phyloP scores from a whole-genome alignment of 2,797 vertebrate genomes.

The Taeniopygia guttata region DNA sequence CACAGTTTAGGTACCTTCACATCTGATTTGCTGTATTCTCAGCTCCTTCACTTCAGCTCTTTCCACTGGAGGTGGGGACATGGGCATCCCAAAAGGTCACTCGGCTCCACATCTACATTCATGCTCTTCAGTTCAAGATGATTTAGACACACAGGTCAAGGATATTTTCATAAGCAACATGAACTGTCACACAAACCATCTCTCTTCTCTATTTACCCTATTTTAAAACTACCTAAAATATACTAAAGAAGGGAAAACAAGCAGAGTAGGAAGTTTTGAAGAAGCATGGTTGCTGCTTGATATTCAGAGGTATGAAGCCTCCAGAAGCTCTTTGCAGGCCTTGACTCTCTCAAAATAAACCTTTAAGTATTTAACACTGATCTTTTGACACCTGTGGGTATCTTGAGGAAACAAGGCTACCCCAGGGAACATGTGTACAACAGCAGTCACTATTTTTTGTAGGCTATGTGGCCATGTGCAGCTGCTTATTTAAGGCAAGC shows the following conservation, averaged over 20 bases:
- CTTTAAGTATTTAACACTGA: not conserved
- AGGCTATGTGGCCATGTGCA: not conserved
- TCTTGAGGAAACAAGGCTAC: not conserved
- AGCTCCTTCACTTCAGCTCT: not conserved
- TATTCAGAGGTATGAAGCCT: not conserved
- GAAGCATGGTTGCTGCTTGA: not conserved
- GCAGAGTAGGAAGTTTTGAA: not conserved
- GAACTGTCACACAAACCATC: not conserved
- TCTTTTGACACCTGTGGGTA: not conserved
- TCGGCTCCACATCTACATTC: not conserved
- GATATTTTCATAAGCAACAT: not conserved
- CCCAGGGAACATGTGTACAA: not conserved
- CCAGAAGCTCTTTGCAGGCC: not conserved
- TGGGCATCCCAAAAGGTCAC: not conserved
- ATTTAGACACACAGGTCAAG: not conserved
- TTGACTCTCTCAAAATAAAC: not conserved
- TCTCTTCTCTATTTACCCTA: not conserved
- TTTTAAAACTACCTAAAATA: not conserved
- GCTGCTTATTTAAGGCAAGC: conserved; percentile 25
- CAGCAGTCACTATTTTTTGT: not conserved
- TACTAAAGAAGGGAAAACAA: not conserved
- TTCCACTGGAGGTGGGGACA: not conserved
- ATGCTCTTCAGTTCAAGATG: not conserved
- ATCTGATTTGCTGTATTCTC: not conserved
- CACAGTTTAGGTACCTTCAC: not conserved